Evolutionary conservation across 2,113 vertebrate species (phyloP), one percentile per base, ranked within the genome.

Genomic region (Aphelocoma coerulescens): DNA sequence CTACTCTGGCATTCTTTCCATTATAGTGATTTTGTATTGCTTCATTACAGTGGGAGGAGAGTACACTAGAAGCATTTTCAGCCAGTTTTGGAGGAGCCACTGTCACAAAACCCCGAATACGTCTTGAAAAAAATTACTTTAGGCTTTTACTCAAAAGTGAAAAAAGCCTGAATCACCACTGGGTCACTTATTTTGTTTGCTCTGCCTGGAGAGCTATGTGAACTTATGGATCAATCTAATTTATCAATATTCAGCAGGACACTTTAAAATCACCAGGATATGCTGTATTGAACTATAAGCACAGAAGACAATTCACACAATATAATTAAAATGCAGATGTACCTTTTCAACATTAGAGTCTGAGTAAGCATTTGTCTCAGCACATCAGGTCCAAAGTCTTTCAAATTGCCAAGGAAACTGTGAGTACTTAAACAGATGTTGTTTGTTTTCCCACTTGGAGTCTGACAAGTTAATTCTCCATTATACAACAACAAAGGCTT

Each of bases 401-500:
- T 97, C 17, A 96, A 57, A 43, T 84, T 91, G 63, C 88, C 94
- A 43, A 99, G 98, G 95, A 99, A 99, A 67, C 97, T 93, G 94
- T 99, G 99, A 27, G 99, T 99, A 96, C 97, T 98, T 75, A 99
- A 98, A 85, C 93, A 87, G 87, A 99, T 96, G 87, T 84, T 98
- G 76, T 98, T 99, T 81, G 98, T 98, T 97, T 99, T 99, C 43
- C 99, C 99, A 49, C 98, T 99, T 30, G 98, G 98, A 13, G 99
- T 99, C 98, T 99, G 99, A 97, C 99, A 99, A 8, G 98, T 99
- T 97, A 99, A 62, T 93, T 99, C 99, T 62, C 99, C 99, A 11
- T 99, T 99, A 97, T 99, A 98, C 58, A 99, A 86, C 66, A 99
- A 98, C 97, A 99, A 96, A 96, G 99, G 99, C 92, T 99, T 99